Base-by-base conservation (phyloP, 2,888 invertebrate genomes). In the Gymnocheta viridis region DNA sequence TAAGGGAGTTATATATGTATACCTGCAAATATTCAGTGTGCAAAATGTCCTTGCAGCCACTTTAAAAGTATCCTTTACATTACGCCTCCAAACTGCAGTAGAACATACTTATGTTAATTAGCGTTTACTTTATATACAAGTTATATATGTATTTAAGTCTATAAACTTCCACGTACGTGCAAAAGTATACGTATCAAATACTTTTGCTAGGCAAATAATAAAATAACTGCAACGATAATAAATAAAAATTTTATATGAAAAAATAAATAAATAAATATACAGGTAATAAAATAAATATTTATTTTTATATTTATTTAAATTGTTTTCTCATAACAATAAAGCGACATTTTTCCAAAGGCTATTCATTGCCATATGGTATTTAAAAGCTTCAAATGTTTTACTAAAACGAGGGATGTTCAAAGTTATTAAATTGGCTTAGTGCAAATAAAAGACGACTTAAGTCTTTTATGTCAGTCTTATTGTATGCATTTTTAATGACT, bases 271-370 rank as follows among this genome's bases (percentile, higher is more conserved):
- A 58, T 72, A 72, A 56, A 58, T 47, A 58, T 35, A 17, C 38
- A 62, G 47, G 24, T 54, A 47, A 66, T 19, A 74, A 38, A 32
- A 54, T 29, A 51, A 2, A 22, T 49, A 17, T 9, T 17, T 32
- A 29, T 24, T 12, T 27, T 73, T n/a, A 35, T 56, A 66, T 62
- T 76, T 60, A 78, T 51, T 78, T 62, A 51, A 69, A 69, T 78
- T 70, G 19, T 62, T 60, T 67, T 66, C 24, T 17, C 19, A 67
- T 49, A 41, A 49, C 6, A 70, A 62, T 51, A 70, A 62, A 44
- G 51, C 70, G 51, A 44, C 60, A 70, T 51, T 70, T 62, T 51
- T 49, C 69, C 24, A 62, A 29, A 22, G 38, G 29, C 27, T 51
- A 62, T 29, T 32, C 73, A 51, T 54, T 44, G 22, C 44, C 49